A percentile compares a stretch with the other conserved stretches of the same genome.
phyloP scores from a whole-genome alignment of 2,113 vertebrate genomes.

The Chionis minor region DNA sequence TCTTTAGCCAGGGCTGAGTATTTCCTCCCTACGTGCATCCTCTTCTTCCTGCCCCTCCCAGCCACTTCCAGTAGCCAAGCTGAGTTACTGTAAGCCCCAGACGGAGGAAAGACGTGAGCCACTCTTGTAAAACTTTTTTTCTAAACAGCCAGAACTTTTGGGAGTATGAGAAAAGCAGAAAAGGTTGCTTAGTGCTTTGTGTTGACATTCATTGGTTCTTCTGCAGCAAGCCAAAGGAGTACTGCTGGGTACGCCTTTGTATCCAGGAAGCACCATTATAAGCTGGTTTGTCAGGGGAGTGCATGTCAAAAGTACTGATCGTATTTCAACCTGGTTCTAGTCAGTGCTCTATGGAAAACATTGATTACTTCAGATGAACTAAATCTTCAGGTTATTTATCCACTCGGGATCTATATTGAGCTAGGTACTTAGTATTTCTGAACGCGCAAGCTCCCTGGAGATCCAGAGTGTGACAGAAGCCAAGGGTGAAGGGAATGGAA shows the following conservation, averaged over 20 bases:
- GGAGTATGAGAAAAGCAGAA: background rate
- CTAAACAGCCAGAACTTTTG: background rate
- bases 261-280: slow-evolving; percentile 42
- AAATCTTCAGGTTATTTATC: background rate
- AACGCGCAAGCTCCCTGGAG: background rate
- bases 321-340: background rate
- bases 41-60: slow-evolving; percentile 35
- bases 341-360: background rate
- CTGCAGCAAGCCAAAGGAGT: background rate
- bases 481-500: background rate
- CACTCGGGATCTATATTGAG: background rate
- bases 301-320: background rate
- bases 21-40: background rate
- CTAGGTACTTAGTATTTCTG: rapidly evolving
- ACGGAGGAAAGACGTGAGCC: background rate
- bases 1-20: background rate
- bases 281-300: background rate
- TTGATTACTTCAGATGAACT: background rate
- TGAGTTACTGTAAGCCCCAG: background rate
- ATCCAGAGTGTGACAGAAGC: background rate
- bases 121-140: background rate
- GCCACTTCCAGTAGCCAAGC: background rate
- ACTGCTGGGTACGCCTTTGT: background rate
- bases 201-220: background rate
- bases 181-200: background rate